Evolutionary conservation across 2,888 invertebrate genomes (phyloP).

Genomic region (Mesorhabditis spiculigera): DNA sequence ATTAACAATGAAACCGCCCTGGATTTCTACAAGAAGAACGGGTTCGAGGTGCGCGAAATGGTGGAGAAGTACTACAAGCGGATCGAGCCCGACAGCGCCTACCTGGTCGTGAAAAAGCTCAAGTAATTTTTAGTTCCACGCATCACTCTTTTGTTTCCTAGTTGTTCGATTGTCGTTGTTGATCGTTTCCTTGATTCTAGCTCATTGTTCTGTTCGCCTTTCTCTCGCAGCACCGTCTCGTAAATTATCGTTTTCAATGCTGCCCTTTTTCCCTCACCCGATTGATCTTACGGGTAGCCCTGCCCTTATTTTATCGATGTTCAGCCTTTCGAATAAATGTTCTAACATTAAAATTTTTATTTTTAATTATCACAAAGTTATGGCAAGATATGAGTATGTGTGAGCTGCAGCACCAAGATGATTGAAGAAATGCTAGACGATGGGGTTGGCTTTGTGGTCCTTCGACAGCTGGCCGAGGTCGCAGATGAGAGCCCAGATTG

Average conservation of each 20-base stretch:
- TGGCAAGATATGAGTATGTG: no score
- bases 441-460: neutral
- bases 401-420: no score
- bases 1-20: slow-evolving; percentile 95
- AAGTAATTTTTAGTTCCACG: neutral
- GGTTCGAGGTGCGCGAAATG: slow-evolving; percentile 88
- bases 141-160: no score
- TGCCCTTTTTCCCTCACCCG: slow-evolving; percentile 1
- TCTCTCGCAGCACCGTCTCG: no score
- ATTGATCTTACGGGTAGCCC: neutral
- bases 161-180: no score
- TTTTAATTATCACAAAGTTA: no score
- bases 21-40: slow-evolving; percentile 96
- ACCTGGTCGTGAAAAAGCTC: slow-evolving; percentile 74
- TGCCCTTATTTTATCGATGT: neutral
- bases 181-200: no score
- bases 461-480: neutral
- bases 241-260: neutral
- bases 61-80: slow-evolving; percentile 97
- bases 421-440: no score
- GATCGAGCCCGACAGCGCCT: slow-evolving; percentile 97
- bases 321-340: no score
- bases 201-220: no score
- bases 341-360: no score
- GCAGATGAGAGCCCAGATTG: neutral